phyloP scores from a whole-genome alignment of 2,797 vertebrate species.

The Myotis planiceps region DNA sequence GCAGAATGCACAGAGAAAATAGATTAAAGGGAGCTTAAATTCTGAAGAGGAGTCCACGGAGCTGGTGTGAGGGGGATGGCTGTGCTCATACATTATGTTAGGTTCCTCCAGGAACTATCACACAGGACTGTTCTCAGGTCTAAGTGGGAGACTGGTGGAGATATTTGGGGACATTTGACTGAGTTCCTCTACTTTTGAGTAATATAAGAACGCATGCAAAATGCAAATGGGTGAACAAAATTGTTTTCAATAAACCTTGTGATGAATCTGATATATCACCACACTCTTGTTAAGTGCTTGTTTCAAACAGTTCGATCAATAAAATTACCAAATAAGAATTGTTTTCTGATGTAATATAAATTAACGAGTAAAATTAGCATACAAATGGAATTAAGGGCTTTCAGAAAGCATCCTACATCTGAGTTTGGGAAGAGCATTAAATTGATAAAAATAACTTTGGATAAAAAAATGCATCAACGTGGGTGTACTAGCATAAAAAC shows the following conservation, averaged over 20 bases:
- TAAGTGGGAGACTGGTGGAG: background rate
- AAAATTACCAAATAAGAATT: background rate
- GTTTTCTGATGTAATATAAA: background rate
- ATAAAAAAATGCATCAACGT: background rate
- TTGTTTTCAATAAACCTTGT: rapidly evolving
- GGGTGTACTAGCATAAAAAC: background rate
- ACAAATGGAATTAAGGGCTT: background rate
- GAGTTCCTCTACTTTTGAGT: background rate
- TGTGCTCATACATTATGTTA: rapidly evolving
- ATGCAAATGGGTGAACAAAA: background rate
- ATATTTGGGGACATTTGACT: background rate
- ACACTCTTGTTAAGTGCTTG: background rate
- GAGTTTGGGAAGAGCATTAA: background rate
- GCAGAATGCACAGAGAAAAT: too few relatives aligned
- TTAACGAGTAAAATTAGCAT: background rate
- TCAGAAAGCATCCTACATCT: background rate
- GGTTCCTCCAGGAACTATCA: background rate
- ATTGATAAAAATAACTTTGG: background rate
- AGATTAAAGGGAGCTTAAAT: too few relatives aligned
- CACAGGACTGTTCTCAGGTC: rapidly evolving
- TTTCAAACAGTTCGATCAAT: background rate
- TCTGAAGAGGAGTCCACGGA: background rate
- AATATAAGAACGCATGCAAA: too few relatives aligned
- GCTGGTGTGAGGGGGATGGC: rapidly evolving
- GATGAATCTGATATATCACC: rapidly evolving